Conservation (phyloP, 2,113 vertebrate species). For the Elachura formosa region DNA sequence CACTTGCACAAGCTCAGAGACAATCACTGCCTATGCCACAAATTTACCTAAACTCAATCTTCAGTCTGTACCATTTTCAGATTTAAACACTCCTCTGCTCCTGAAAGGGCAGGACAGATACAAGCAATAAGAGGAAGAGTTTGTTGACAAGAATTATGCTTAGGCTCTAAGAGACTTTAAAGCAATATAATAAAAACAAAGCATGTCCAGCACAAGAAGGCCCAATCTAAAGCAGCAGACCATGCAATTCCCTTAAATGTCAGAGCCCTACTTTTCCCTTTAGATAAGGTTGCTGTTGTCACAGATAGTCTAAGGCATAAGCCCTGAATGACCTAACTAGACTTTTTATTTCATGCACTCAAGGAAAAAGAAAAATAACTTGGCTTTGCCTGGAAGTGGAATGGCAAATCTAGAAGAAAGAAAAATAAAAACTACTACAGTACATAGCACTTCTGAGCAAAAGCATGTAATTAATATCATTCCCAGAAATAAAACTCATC, state of each 20-base stretch:
- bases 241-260: fast-evolving
- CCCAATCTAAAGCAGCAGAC: not conserved
- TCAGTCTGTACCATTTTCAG: not conserved
- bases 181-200: not conserved
- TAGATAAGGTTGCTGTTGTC: not conserved
- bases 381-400: not conserved
- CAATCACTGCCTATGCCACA: not conserved
- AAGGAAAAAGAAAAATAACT: not conserved
- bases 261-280: not conserved
- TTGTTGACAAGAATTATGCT: not conserved
- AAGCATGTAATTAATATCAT: not conserved
- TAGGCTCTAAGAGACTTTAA: not conserved
- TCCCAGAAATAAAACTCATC: not conserved
- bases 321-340: not conserved
- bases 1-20: not conserved
- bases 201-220: not conserved
- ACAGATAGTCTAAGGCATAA: not conserved
- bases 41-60: not conserved
- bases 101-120: not conserved
- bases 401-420: not conserved
- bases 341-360: not conserved
- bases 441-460: not conserved
- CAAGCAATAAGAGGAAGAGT: not conserved
- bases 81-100: not conserved
- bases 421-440: not conserved